These are phyloP conservation scores for Tympanuchus pallidicinctus DNA, from an alignment of 2,113 vertebrate genomes.

Conservation along the genomic window DNA sequence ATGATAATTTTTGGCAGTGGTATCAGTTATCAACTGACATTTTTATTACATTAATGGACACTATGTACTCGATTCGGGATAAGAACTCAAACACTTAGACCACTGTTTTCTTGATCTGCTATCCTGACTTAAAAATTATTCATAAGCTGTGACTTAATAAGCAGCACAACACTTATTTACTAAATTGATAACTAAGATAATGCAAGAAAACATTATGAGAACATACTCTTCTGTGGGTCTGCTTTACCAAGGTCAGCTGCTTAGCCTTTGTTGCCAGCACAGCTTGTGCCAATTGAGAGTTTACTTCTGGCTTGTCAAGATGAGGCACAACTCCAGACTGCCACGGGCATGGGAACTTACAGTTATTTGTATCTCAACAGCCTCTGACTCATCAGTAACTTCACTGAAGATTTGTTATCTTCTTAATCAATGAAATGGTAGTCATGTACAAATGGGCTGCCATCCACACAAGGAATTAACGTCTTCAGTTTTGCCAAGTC, in stretches of 20 bases:
- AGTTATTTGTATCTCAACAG: slow-evolving; percentile 53
- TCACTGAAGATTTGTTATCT: slow-evolving; percentile 46
- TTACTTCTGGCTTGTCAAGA: slow-evolving; percentile 8
- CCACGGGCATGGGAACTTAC: slow-evolving; percentile 1
- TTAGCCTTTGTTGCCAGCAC: background rate
- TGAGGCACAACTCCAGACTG: slow-evolving; percentile 9
- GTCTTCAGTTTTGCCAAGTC: background rate
- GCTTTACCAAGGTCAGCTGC: background rate
- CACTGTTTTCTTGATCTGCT: background rate
- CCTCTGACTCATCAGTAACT: slow-evolving; percentile 56
- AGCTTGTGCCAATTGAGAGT: slow-evolving; percentile 33
- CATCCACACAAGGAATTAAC: background rate
- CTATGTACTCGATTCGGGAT: background rate
- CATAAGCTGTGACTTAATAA: background rate
- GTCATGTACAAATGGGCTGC: slow-evolving; percentile 37
- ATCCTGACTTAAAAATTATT: background rate
- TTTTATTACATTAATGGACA: background rate
- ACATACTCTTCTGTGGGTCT: background rate
- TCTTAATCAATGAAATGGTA: slow-evolving; percentile 25
- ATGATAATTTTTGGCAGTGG: background rate
- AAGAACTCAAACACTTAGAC: background rate
- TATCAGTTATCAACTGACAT: background rate
- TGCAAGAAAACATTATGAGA: background rate
- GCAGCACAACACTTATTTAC: background rate
- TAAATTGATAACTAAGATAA: background rate